Conservation (phyloP, 1,140 invertebrate genomes). For the Acyrthosiphon pisum region DNA sequence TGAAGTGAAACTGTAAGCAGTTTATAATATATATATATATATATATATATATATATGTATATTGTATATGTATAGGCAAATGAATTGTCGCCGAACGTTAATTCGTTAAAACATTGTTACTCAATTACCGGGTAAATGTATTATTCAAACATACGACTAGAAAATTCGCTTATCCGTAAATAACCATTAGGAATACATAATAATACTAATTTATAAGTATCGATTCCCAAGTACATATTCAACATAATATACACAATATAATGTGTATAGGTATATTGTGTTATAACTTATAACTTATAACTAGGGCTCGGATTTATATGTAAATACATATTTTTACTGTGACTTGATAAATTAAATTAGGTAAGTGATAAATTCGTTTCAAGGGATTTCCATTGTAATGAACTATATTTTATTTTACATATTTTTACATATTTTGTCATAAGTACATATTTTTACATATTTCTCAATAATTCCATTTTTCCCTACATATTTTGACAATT, state of each 20-base stretch:
- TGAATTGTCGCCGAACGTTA: constrained; percentile 18
- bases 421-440: no score
- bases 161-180: constrained; percentile 37
- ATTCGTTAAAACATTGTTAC: constrained; percentile 25
- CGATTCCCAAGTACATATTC: neutral
- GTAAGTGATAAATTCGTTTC: no score
- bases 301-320: no score
- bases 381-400: no score
- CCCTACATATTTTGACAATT: no score
- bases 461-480: no score
- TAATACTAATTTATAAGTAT: neutral
- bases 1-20: neutral
- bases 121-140: neutral
- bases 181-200: constrained; percentile 14
- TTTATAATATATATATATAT: neutral
- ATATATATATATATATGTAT: no score
- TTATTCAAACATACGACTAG: neutral
- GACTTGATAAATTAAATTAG: no score
- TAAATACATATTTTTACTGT: no score
- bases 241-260: neutral
- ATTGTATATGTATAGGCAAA: neutral
- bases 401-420: no score
- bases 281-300: no score
- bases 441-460: no score
- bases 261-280: neutral